Evolutionary conservation across 92 coral and sea anemone genomes (phyloP), one percentile per base, ranked within the genome.

Genomic region (Epizoanthus ramosus): DNA sequence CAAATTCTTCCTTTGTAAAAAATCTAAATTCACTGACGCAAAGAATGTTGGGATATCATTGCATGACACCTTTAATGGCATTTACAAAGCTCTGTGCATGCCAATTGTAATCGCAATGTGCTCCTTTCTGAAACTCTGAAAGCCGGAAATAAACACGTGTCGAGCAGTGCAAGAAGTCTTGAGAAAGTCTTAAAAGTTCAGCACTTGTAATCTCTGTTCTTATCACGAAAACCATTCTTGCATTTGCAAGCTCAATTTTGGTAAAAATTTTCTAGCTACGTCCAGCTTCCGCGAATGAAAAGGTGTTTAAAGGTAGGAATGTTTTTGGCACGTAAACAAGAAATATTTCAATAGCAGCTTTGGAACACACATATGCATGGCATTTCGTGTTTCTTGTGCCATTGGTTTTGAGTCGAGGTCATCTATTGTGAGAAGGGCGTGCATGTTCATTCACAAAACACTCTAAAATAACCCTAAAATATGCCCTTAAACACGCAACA

Each of bases 71-170:
- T 43, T 0, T 60, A 60, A 41, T 39, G 45, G 64, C 10, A 9
- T n/a, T 71, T 71, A 19, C 23, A 43, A 19, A 71, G 57, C 23
- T 57, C 58, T 18, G 47, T 61, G 41, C 82, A 77, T 61, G 39
- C 70, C 71, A 41, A 41, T 33, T 22, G 24, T 77, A 75, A 39
- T 63, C 82, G 23, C 6, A 18, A 37, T 28, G 37, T 16, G 50
- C 37, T 21, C 18, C 66, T 56, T 15, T 28, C 28, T n/a, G 66
- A 56, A 74, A 56, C 52, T 25, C 45, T 52, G 37, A 54, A 12
- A 72, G 53, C 77, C 64, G 80, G 80, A 74, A 74, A 74, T 21
- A 54, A 74, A 74, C 80, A 74, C 80, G 66, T 74, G 47, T 35
- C 57, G 63, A 54, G 21, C 25, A 74, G 66, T 33, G n/a, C 15